These are phyloP conservation scores for Bombus polaris DNA, from an alignment of 1,140 invertebrate species.

Conservation along the genomic window DNA sequence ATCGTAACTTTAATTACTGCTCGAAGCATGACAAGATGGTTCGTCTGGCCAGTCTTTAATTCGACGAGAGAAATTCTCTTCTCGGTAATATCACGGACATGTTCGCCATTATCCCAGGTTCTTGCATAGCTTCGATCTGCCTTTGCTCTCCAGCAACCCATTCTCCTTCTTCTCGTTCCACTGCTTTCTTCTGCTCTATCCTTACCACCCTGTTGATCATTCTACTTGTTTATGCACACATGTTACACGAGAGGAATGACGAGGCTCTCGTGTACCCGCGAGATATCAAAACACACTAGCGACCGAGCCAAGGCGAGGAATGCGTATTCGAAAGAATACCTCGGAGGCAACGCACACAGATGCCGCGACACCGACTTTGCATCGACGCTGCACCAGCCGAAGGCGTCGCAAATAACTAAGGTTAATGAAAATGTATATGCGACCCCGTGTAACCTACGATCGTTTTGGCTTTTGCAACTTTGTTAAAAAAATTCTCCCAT, in stretches of 20 bases:
- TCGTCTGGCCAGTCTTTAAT: background rate
- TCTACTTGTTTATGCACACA: constrained; percentile 57
- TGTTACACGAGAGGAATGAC: constrained; percentile 45
- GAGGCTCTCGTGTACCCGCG: constrained; percentile 52
- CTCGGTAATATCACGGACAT: background rate
- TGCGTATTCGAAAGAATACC: constrained; percentile 51
- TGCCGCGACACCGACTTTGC: constrained; percentile 15
- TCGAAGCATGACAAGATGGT: background rate
- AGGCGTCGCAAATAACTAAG: constrained; percentile 39
- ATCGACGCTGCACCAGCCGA: constrained; percentile 37
- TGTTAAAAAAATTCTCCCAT: constrained; percentile 9
- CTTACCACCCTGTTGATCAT: constrained; percentile 33
- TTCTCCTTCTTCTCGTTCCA: background rate
- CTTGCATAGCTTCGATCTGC: background rate
- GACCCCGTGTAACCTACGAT: background rate
- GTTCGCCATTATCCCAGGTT: background rate
- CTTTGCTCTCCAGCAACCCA: background rate
- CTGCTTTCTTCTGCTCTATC: background rate
- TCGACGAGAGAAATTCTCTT: background rate
- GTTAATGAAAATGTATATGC: constrained; percentile 41
- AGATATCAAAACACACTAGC: constrained; percentile 58
- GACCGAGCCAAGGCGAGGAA: constrained; percentile 22
- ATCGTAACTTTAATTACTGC: background rate
- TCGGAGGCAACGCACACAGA: constrained; percentile 33
- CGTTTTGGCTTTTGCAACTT: background rate